Percentiles rank a stretch among this genome's conserved stretches.
Evolutionary conservation across 2,888 invertebrate genomes (phyloP).

Genomic region (Andrena bicolor): DNA sequence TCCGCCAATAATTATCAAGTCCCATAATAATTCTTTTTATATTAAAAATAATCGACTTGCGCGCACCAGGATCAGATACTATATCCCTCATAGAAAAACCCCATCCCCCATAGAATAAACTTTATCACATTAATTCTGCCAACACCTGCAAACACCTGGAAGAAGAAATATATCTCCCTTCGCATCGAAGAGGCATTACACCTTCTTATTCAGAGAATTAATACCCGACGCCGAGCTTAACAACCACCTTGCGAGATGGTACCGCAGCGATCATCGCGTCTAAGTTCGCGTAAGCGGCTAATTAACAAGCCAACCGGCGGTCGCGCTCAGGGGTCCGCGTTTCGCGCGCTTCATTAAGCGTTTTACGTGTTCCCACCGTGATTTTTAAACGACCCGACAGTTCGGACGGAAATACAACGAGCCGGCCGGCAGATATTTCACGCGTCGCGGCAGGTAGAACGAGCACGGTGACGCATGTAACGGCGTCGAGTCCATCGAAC

Average conservation of each 20-base stretch:
- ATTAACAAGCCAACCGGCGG: constrained; percentile 36
- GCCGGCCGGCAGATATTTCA: not conserved
- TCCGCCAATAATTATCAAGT: too few relatives aligned
- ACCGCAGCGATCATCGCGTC: constrained; percentile 41
- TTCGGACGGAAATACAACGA: not conserved
- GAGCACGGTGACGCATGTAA: constrained; percentile 27
- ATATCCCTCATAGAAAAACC: too few relatives aligned
- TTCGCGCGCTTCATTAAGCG: constrained; percentile 37
- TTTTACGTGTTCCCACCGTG: constrained; percentile 5
- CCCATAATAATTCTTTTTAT: too few relatives aligned
- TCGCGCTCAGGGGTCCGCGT: constrained; percentile 31
- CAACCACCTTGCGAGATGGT: constrained; percentile 7
- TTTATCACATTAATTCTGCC: too few relatives aligned
- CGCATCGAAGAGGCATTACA: not conserved
- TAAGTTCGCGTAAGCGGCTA: constrained; percentile 29
- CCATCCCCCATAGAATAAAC: too few relatives aligned
- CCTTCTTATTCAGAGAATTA: constrained; percentile 22
- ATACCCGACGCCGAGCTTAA: constrained; percentile 22
- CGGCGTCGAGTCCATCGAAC: constrained; percentile 10
- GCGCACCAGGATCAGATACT: too few relatives aligned
- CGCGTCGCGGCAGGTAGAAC: not conserved
- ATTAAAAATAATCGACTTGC: too few relatives aligned
- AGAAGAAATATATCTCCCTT: too few relatives aligned
- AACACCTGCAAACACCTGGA: too few relatives aligned
- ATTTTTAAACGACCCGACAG: not conserved